Evolutionary conservation across 2,888 invertebrate species (phyloP).

Genomic region (Crocallis elinguaria): DNA sequence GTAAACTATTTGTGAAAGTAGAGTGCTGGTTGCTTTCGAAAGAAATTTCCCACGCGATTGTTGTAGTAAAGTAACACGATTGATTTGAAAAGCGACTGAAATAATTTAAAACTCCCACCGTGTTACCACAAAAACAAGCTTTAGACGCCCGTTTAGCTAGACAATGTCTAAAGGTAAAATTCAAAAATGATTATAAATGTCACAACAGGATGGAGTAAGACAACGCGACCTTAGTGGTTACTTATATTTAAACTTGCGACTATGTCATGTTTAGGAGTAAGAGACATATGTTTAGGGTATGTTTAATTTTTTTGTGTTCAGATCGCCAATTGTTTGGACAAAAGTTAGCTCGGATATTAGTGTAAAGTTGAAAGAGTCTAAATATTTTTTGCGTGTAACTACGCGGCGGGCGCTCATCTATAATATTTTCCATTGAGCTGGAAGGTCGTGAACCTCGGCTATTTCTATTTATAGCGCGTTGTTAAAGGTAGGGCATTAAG

Average conservation of each 20-base stretch:
- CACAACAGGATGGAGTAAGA: too few species aligned
- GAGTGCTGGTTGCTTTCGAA: conserved; percentile 49
- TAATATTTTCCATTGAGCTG: conserved; percentile 59
- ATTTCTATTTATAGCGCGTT: conserved; percentile 69
- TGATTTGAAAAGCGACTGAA: not conserved
- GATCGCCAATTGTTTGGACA: too few species aligned
- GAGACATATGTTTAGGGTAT: too few species aligned
- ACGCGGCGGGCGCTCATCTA: conserved; percentile 44
- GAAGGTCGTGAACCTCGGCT: conserved; percentile 57
- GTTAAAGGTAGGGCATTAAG: conserved; percentile 70
- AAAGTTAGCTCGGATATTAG: not conserved
- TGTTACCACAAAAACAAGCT: too few species aligned
- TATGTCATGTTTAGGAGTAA: too few species aligned
- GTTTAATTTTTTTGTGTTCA: too few species aligned
- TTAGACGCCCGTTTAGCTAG: too few species aligned
- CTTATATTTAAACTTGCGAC: too few species aligned
- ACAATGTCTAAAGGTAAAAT: too few species aligned
- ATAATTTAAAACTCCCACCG: not conserved
- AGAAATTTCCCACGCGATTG: conserved; percentile 36
- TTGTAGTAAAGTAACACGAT: not conserved
- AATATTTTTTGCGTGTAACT: conserved; percentile 36
- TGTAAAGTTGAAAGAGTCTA: conserved; percentile 21
- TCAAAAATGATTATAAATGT: too few species aligned
- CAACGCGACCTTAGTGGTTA: too few species aligned
- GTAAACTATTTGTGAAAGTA: conserved; percentile 73